Conservation (phyloP, 2,888 invertebrate species). For the Taphrorychus bicolor region DNA sequence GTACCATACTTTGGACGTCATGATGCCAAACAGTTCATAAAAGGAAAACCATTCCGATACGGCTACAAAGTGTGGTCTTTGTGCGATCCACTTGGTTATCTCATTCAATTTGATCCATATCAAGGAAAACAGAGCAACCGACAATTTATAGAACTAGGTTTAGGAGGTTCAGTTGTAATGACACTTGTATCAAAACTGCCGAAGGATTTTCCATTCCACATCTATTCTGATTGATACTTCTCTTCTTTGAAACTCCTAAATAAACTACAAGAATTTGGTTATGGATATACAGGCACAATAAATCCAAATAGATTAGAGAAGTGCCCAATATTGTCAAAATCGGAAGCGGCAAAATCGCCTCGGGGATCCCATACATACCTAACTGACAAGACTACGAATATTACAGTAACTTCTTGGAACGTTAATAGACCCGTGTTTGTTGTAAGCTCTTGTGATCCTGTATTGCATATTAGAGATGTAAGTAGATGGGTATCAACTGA, state of each 20-base stretch:
- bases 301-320: constrained; percentile 38
- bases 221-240: constrained; percentile 27
- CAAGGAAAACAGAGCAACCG: constrained; percentile 28
- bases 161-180: constrained; percentile 41
- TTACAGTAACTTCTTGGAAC: neutral
- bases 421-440: constrained; percentile 35
- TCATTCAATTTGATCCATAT: constrained; percentile 34
- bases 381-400: neutral
- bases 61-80: constrained; percentile 47
- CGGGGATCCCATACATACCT: constrained; percentile 33
- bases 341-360: constrained; percentile 15
- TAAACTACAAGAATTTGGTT: no score
- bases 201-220: constrained; percentile 41
- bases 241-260: neutral
- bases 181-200: constrained; percentile 39
- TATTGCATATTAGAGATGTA: constrained; percentile 38
- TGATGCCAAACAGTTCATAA: constrained; percentile 50
- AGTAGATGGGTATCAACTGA: constrained; percentile 40
- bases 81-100: constrained; percentile 31
- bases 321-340: constrained; percentile 8
- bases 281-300: constrained; percentile 41
- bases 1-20: constrained; percentile 47
- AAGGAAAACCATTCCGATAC: constrained; percentile 50
- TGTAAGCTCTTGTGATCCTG: constrained; percentile 39
- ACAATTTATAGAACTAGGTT: constrained; percentile 31